These are phyloP conservation scores for Harpalus rubripes DNA, from an alignment of 2,888 invertebrate genomes.

Conservation along the genomic window DNA sequence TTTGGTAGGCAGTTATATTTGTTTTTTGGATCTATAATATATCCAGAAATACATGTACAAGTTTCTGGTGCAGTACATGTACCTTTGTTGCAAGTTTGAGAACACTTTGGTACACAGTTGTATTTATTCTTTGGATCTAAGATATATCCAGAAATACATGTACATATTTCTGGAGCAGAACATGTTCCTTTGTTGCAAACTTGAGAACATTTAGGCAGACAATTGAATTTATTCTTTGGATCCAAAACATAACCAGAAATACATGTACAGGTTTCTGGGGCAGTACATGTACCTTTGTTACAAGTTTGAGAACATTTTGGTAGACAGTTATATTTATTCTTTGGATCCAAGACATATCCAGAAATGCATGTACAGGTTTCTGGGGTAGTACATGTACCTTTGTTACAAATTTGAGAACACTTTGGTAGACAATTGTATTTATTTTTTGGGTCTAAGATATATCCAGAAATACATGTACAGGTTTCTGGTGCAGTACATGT, in stretches of 20 bases:
- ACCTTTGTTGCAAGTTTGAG: conserved; percentile 68
- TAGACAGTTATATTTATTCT: conserved; percentile 70
- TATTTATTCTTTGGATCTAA: conserved; percentile 71
- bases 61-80: conserved; percentile 68
- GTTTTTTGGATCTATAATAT: conserved; percentile 68
- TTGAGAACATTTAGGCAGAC: conserved; percentile 75
- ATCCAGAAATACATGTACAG: conserved; percentile 76
- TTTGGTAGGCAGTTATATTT: conserved; percentile 70
- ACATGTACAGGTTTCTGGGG: conserved; percentile 76
- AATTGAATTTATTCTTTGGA: conserved; percentile 73
- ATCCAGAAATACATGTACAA: conserved; percentile 72
- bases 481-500: conserved; percentile 67
- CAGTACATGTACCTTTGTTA: conserved; percentile 74
- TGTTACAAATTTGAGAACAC: conserved; percentile 70
- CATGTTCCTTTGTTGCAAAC: conserved; percentile 74
- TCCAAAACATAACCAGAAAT: conserved; percentile 79
- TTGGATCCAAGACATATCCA: conserved; percentile 70
- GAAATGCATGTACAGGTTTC: conserved; percentile 71
- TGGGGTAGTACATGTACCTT: conserved; percentile 69
- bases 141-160: conserved; percentile 77
- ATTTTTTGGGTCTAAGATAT: conserved; percentile 73
- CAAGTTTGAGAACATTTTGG: conserved; percentile 72
- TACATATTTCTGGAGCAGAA: conserved; percentile 68
- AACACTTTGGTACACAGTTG: conserved; percentile 72
- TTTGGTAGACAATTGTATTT: conserved; percentile 71